Evolutionary conservation across 2,797 vertebrate genomes (phyloP).

Genomic region (Aplochiton taeniatus): DNA sequence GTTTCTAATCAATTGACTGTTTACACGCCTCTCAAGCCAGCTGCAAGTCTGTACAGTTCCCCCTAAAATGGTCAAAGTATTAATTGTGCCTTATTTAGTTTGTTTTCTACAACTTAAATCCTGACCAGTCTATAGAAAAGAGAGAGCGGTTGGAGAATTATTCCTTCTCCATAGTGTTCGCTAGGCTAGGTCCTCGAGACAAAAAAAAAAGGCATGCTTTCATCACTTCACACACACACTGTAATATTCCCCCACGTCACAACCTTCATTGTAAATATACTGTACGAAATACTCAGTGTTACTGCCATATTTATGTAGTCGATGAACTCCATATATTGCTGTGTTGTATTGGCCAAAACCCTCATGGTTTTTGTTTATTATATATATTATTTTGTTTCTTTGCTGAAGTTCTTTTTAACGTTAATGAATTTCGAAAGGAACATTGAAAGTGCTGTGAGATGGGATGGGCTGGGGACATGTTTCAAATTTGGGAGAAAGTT

Average conservation of each 20-base stretch:
- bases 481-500: conserved; percentile 68
- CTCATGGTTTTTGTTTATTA: conserved; percentile 63
- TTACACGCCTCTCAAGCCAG: conserved; percentile 75
- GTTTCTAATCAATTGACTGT: conserved; percentile 69
- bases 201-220: conserved; percentile 80
- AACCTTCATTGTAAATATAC: conserved; percentile 84
- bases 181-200: conserved; percentile 73
- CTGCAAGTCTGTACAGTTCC: conserved; percentile 77
- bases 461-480: conserved; percentile 67
- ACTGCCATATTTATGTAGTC: conserved; percentile 93
- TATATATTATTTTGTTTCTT: conserved; percentile 23
- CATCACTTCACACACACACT: conserved; percentile 70
- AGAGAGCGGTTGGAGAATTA: conserved; percentile 9
- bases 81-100: conserved; percentile 99
- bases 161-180: conserved; percentile 27
- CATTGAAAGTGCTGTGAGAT: conserved; percentile 74
- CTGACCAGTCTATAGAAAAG: conserved; percentile 74
- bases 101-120: conserved; percentile 75
- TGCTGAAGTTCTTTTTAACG: conserved; percentile 66
- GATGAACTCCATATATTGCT: conserved; percentile 84
- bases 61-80: conserved; percentile 81
- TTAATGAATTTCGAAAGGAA: conserved; percentile 59
- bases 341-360: conserved; percentile 89
- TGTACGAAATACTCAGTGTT: conserved; percentile 93
- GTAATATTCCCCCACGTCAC: conserved; percentile 78